phyloP scores from a whole-genome alignment of 1,140 invertebrate species.

The Drosophila suzukii region DNA sequence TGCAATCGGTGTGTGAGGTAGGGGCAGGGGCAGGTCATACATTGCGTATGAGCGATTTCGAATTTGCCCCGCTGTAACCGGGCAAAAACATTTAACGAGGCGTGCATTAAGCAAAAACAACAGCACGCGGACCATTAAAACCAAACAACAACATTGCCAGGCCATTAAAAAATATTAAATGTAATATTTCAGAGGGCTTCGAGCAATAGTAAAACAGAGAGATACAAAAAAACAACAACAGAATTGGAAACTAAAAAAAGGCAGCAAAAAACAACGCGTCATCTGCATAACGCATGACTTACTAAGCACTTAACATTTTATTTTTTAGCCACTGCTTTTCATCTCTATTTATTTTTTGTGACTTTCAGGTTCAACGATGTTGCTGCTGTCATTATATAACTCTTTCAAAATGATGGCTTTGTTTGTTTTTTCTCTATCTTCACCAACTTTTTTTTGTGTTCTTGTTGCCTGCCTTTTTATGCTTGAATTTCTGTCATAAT shows the following conservation, averaged over 20 bases:
- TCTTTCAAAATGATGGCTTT: constrained; percentile 26
- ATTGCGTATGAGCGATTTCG: constrained; percentile 78
- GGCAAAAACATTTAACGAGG: constrained; percentile 77
- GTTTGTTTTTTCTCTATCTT: constrained; percentile 3
- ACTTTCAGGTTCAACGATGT: constrained; percentile 31
- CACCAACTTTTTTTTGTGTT: constrained; percentile 4
- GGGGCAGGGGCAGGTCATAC: constrained; percentile 59
- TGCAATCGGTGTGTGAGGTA: constrained; percentile 46
- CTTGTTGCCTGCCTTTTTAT: constrained; percentile 28
- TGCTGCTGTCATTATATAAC: constrained; percentile 55
- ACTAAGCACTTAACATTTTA: constrained; percentile 45
- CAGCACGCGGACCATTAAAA: constrained; percentile 35
- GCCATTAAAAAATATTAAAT: constrained; percentile 78
- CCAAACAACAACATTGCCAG: constrained; percentile 43
- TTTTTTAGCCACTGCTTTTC: constrained; percentile 34
- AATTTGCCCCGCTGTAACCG: constrained; percentile 35
- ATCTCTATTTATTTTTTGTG: constrained; percentile 18
- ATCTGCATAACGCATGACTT: constrained; percentile 76
- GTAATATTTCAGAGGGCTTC: constrained; percentile 66
- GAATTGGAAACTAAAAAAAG: constrained; percentile 19
- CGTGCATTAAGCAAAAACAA: constrained; percentile 67
- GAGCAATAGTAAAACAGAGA: constrained; percentile 13
- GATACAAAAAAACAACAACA: constrained; percentile 29
- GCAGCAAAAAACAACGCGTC: constrained; percentile 56
- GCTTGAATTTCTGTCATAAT: constrained; percentile 42